Percentiles rank a stretch among this genome's conserved stretches.
Evolutionary conservation across 2,888 invertebrate species (phyloP).

Genomic region (Rhaphigaster nebulosa): DNA sequence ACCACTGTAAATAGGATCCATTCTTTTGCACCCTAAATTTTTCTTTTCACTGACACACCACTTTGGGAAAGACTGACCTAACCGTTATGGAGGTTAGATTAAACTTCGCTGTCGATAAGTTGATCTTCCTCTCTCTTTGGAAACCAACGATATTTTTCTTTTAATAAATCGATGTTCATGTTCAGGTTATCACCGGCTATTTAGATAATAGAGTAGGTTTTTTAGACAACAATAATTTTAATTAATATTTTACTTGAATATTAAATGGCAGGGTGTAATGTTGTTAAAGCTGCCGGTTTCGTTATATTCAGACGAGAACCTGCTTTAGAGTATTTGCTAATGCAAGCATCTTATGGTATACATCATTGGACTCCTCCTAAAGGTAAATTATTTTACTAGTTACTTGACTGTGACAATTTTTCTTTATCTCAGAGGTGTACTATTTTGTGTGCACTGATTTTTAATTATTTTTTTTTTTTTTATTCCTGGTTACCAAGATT

Average conservation of each 20-base stretch:
- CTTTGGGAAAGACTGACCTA: too few relatives aligned
- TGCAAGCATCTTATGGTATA: constrained; percentile 88
- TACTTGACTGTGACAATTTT: not conserved
- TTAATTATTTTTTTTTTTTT: not conserved
- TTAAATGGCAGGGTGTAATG: not conserved
- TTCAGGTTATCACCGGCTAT: not conserved
- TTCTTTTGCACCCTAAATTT: too few relatives aligned
- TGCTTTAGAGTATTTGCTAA: constrained; percentile 81
- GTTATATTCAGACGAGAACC: constrained; percentile 81
- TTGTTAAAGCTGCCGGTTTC: constrained; percentile 82
- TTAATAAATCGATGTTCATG: not conserved
- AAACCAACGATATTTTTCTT: not conserved
- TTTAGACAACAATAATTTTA: not conserved
- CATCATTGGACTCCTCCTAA: constrained; percentile 97
- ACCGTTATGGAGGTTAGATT: too few relatives aligned
- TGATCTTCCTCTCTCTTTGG: not conserved
- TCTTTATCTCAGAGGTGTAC: not conserved
- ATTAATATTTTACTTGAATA: not conserved
- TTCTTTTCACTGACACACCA: too few relatives aligned
- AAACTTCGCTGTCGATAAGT: not conserved
- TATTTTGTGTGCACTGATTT: too few relatives aligned
- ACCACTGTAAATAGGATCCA: too few relatives aligned
- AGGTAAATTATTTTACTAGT: constrained; percentile 73
- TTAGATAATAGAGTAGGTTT: not conserved
- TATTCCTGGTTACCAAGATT: not conserved